Base-by-base conservation (phyloP, 2,797 vertebrate genomes). In the Siniperca obscura region DNA sequence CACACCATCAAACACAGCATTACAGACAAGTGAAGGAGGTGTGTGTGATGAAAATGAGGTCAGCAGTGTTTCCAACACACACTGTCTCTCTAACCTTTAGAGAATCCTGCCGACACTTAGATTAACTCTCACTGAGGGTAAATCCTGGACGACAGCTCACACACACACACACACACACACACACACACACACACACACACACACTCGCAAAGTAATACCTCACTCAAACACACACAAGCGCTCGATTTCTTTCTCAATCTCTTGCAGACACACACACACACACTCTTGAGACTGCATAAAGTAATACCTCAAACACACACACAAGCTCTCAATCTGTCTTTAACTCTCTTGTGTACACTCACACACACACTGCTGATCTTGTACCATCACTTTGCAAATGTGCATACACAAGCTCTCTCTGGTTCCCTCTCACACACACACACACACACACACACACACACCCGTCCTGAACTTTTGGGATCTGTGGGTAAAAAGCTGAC, bases 121-220 rank as follows among this genome's bases (percentile, higher is more conserved):
- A 93, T 93, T 93, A 93, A 86, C 80, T 92, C 89, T 86, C 83
- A 80, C 55, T 61, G 83, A 87, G 88, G 74, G 80, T 90, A 91
- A 93, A 93, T 93, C 92, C 91, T 92, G 87, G 89, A 91, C 87
- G 90, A 92, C 91, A 92, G 92, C 91, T 87, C 82, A 48, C 80
- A 68, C 68, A 74, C 83, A 80, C 88, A 69, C 80, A 69, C 70
- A 80, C 70, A 66, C 56, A 64, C 72, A 67, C 50, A 46, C 42
- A 52, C 68, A 72, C 69, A 79, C 50, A 52, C 42, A 65, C 88
- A 69, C 80, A 69, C 70, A 80, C 70, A 66, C 56, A 64, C 72
- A 67, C 50, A 46, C 42, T n/a, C 57, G 61, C 78, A 67, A 82
- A 76, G 72, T 82, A 86, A 82, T 82, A 82, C 68, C 81, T 71